Evolutionary conservation across 2,888 invertebrate species (phyloP).

Genomic region (Eristalis intricaria): DNA sequence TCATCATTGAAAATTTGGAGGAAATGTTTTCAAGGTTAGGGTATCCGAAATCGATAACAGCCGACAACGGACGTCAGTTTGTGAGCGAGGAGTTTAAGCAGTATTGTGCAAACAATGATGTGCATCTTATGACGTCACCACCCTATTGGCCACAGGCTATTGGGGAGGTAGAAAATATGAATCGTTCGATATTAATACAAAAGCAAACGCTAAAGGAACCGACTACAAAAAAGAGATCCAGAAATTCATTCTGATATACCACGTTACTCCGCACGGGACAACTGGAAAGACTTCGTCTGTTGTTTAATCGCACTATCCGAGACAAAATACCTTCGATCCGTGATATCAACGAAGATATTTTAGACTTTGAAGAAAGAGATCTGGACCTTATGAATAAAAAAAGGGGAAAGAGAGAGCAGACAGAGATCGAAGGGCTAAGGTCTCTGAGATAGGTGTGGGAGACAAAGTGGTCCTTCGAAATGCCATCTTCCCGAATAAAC

Average conservation of each 20-base stretch:
- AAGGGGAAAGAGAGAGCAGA: no score
- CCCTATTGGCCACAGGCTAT: slow-evolving; percentile 23
- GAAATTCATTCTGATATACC: no score
- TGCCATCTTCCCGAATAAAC: not conserved
- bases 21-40: slow-evolving; percentile 36
- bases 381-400: no score
- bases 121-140: not conserved
- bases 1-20: slow-evolving; percentile 18
- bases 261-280: slow-evolving; percentile 44
- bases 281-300: slow-evolving; percentile 32
- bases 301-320: no score
- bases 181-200: slow-evolving; percentile 29
- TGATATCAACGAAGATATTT: no score
- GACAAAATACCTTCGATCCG: no score
- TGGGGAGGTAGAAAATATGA: slow-evolving; percentile 18
- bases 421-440: no score
- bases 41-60: slow-evolving; percentile 57
- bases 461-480: no score
- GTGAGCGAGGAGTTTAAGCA: not conserved
- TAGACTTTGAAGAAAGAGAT: no score
- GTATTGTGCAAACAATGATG: not conserved
- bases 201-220: slow-evolving; percentile 30
- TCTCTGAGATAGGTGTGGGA: no score
- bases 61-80: slow-evolving; percentile 65
- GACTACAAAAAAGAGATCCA: not conserved